Evolutionary conservation across 2,888 invertebrate species (phyloP), one percentile per base, ranked within the genome.

Genomic region (Drosophila niveifrons): DNA sequence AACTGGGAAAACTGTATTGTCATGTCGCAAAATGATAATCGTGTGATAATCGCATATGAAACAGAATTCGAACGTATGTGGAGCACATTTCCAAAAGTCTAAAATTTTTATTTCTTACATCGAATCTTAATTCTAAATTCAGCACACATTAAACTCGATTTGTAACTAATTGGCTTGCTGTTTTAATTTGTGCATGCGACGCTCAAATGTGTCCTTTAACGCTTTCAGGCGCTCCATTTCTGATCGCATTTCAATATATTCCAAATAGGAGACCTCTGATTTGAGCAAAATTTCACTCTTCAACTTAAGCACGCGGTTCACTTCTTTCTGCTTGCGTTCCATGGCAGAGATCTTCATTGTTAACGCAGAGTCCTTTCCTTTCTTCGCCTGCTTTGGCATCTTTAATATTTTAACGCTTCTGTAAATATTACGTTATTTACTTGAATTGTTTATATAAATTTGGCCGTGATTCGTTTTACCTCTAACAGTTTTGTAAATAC

Each of bases 1-100:
- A 92, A 92, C 74, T 92, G 89, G 88, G 92, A 92, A 67, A 91
- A 91, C 66, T 85, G 88, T 43, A 53, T 90, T 29, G 82, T 92
- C 11, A 91, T 81, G 8, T 87, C 84, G 0, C 88, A 91, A 41
- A 34, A 55, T 36, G 6, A n/a, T 0, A 36, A n/a, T n/a, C 6
- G 36, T 36, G 4, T 90, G 15, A 29, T 82, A 2, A 15, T 48
- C 7, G 36, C 55, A 43, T 91, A 83, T 58, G 89, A 91, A 61
- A 43, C 56, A 1, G 92, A 92, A 69, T 92, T 90, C 55, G 66
- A 79, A 29, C 88, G 91, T n/a, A 90, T 92, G 90, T 92, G 92
- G 92, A 34, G 53, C 34, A 41, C 66, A 0, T 90, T 47, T 90
- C 17, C 66, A 78, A 7, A 0, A 34, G 8, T 44, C 53, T 7